These are phyloP conservation scores for Camponotus pennsylvanicus DNA, from an alignment of 1,140 invertebrate species.

Conservation along the genomic window DNA sequence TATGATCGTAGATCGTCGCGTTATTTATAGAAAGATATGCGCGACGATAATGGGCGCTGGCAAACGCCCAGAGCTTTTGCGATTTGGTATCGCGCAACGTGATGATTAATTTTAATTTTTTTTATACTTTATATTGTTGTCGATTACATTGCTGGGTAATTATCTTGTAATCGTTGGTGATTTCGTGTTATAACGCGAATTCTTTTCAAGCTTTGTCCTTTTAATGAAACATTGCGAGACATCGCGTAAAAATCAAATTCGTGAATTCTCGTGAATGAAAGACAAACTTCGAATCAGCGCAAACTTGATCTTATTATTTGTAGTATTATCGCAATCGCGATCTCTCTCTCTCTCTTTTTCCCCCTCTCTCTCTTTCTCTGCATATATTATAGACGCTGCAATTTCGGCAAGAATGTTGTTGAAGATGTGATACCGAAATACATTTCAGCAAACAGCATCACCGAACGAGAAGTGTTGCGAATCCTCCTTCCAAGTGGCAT, in stretches of 20 bases:
- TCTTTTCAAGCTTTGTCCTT: background rate
- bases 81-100: constrained; percentile 62
- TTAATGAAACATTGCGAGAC: background rate
- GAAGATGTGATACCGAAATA: constrained; percentile 47
- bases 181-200: background rate
- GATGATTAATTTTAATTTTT: constrained; percentile 66
- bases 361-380: background rate
- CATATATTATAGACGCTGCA: constrained; percentile 17
- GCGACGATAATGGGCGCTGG: constrained; percentile 71
- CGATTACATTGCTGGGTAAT: background rate
- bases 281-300: background rate
- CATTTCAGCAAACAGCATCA: constrained; percentile 31
- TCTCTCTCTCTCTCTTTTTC: no score
- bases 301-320: constrained; percentile 15
- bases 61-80: constrained; percentile 59
- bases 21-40: constrained; percentile 75
- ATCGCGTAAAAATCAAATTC: background rate
- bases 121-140: constrained; percentile 24
- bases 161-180: background rate
- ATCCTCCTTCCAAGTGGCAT: constrained; percentile 27
- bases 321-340: background rate
- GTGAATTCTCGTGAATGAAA: constrained; percentile 27
- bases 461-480: background rate
- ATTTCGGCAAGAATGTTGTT: constrained; percentile 47
- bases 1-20: constrained; percentile 64